phyloP scores from a whole-genome alignment of 2,797 vertebrate species.

The Lateolabrax maculatus region DNA sequence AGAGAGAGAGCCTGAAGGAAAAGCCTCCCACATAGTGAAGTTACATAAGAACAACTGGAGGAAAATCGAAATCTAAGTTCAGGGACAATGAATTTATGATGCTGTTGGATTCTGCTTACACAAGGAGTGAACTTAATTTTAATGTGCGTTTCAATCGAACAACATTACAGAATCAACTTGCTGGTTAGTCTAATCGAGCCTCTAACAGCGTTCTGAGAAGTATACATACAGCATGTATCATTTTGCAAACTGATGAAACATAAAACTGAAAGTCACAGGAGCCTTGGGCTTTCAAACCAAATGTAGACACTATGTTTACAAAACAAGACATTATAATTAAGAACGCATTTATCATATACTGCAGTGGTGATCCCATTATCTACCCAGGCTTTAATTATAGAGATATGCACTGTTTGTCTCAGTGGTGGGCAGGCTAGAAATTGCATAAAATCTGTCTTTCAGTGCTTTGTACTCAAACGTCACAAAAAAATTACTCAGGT shows the following conservation, averaged over 20 bases:
- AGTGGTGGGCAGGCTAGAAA: slow-evolving; percentile 13
- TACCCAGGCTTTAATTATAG: slow-evolving; percentile 22
- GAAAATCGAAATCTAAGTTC: slow-evolving; percentile 70
- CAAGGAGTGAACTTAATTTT: slow-evolving; percentile 33
- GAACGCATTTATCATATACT: slow-evolving; percentile 12
- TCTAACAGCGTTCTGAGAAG: slow-evolving; percentile 1
- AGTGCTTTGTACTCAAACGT: slow-evolving; percentile 22
- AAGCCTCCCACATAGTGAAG: slow-evolving; percentile 68
- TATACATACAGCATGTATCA: background rate
- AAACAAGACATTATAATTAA: slow-evolving; percentile 28
- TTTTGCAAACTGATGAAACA: background rate
- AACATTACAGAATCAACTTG: slow-evolving; percentile 8
- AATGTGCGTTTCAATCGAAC: slow-evolving; percentile 29
- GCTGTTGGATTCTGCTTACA: slow-evolving; percentile 44
- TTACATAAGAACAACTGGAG: slow-evolving; percentile 74
- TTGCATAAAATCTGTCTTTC: slow-evolving; percentile 18
- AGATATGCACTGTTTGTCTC: slow-evolving; percentile 31
- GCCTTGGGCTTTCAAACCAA: background rate
- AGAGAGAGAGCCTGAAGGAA: slow-evolving; percentile 56
- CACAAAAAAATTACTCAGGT: slow-evolving; percentile 34
- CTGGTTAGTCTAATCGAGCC: slow-evolving; percentile 7
- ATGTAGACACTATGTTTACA: slow-evolving; percentile 5
- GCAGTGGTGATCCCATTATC: slow-evolving; percentile 30
- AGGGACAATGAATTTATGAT: slow-evolving; percentile 55
- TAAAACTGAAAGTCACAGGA: background rate